A percentile compares a stretch with the other conserved stretches of the same genome.
Conservation (phyloP, 2,113 vertebrate species). For the Oenanthe melanoleuca region DNA sequence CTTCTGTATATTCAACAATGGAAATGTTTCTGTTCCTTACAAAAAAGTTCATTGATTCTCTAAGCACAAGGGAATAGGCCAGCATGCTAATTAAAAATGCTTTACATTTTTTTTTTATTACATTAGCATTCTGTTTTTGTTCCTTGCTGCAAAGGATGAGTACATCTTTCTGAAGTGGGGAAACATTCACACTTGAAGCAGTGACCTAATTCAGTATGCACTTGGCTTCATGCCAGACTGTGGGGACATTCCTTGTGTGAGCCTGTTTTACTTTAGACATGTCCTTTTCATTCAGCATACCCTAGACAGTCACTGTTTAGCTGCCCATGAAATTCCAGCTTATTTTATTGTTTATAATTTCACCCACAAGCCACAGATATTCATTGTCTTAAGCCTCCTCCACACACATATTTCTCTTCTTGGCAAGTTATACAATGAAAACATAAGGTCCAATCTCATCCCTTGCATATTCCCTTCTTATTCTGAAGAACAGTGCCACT, state of each 20-base stretch:
- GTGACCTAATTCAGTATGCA: background rate
- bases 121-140: background rate
- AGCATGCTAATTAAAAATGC: slow-evolving; percentile 28
- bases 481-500: background rate
- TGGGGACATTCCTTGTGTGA: background rate
- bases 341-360: slow-evolving; percentile 14
- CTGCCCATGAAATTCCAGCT: slow-evolving; percentile 5
- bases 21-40: slow-evolving; percentile 32
- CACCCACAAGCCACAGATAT: slow-evolving; percentile 4
- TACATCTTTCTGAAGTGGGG: background rate
- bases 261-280: background rate
- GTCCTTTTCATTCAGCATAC: background rate
- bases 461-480: background rate
- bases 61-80: background rate
- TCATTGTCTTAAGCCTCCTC: background rate
- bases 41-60: slow-evolving; percentile 27
- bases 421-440: background rate
- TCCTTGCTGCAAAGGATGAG: background rate
- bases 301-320: background rate
- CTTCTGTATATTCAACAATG: slow-evolving; percentile 42
- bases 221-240: background rate
- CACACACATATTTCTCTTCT: background rate
- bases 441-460: background rate
- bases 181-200: background rate
- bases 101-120: background rate